phyloP scores from a whole-genome alignment of 2,888 invertebrate species.

The Ormyrus rosae region DNA sequence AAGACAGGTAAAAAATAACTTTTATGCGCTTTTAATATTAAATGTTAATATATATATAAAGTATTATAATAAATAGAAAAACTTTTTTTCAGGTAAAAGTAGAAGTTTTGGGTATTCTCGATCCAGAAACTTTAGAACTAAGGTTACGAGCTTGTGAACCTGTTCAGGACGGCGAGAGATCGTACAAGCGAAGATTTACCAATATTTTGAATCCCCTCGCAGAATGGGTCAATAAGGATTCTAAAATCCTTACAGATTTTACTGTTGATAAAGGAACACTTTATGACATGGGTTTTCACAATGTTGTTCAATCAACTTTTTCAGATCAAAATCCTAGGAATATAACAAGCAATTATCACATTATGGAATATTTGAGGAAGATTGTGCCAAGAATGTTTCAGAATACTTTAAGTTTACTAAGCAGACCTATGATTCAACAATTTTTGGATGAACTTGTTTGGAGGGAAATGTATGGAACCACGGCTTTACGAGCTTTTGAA shows the following conservation, averaged over 20 bases:
- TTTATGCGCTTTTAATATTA: constrained; percentile 1
- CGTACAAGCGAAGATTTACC: constrained; percentile 87
- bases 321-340: constrained; percentile 77
- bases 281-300: constrained; percentile 86
- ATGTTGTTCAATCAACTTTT: constrained; percentile 81
- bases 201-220: constrained; percentile 88
- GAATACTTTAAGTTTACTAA: constrained; percentile 88
- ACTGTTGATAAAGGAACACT: constrained; percentile 90
- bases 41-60: neutral
- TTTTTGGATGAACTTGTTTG: constrained; percentile 93
- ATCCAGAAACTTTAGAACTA: constrained; percentile 82
- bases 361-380: constrained; percentile 91
- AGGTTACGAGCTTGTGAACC: constrained; percentile 91
- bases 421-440: constrained; percentile 91
- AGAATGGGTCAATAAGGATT: constrained; percentile 88
- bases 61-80: neutral
- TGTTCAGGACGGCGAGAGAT: constrained; percentile 85
- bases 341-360: constrained; percentile 83
- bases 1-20: constrained; percentile 68
- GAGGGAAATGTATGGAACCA: constrained; percentile 90
- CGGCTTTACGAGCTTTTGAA: constrained; percentile 87
- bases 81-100: constrained; percentile 82
- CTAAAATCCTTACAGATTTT: constrained; percentile 87
- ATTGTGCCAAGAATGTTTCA: constrained; percentile 95
- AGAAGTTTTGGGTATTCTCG: constrained; percentile 90